Percentiles rank a stretch among this genome's conserved stretches.
phyloP scores from a whole-genome alignment of 53 echinoderm and acorn worm genomes.

The Arbacia lixula region DNA sequence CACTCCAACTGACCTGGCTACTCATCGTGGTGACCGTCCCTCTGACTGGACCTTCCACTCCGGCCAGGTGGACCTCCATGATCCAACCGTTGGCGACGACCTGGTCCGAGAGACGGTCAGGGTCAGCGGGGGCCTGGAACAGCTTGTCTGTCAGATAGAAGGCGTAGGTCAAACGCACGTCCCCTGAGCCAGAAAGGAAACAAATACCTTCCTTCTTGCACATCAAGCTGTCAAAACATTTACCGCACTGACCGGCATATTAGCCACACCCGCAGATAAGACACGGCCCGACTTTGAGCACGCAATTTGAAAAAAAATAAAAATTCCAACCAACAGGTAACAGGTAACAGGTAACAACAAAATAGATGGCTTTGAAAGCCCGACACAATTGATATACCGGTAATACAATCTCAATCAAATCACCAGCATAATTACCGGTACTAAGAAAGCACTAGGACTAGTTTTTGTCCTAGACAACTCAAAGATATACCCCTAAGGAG shows the following conservation, averaged over 20 bases:
- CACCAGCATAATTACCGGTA: no score
- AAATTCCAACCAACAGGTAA: not conserved
- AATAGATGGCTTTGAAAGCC: not conserved
- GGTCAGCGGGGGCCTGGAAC: not conserved
- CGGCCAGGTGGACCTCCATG: slow-evolving; percentile 1
- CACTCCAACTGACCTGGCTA: slow-evolving; percentile 25
- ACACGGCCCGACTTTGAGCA: no score
- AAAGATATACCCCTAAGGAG: no score
- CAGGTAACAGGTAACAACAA: not conserved
- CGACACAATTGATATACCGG: not conserved
- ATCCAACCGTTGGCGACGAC: slow-evolving; percentile 32
- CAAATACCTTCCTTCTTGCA: not conserved
- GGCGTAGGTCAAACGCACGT: slow-evolving; percentile 4
- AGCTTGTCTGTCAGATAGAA: slow-evolving; percentile 20
- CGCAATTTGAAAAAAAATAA: no score
- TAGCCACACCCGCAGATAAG: no score
- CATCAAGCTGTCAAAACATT: not conserved
- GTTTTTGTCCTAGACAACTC: no score
- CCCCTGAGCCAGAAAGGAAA: not conserved
- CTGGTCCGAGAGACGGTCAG: not conserved
- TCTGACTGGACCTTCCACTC: slow-evolving; percentile 9
- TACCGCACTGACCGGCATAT: not conserved
- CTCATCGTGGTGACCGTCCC: slow-evolving; percentile 25
- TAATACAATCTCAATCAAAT: no score
- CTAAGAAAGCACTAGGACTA: no score